Base-by-base conservation (phyloP, 2,888 invertebrate species). In the Oxytorus armatus region DNA sequence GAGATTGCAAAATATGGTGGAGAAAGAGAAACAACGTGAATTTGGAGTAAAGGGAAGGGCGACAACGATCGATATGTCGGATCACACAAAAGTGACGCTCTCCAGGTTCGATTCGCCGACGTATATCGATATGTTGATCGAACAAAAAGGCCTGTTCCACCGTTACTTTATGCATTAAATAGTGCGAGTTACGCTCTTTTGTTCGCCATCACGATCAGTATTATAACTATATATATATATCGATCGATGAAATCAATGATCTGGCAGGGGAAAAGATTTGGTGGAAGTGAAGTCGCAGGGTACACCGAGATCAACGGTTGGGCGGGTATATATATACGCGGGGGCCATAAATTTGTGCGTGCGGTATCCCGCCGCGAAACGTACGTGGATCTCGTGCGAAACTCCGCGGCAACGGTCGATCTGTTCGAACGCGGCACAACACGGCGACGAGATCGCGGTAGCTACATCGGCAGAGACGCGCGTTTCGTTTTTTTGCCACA, bases 331-430 rank as follows among this genome's bases (percentile, higher is more conserved):
- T 59, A 49, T 47, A 33, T 29, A 36, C 7, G 25, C 5, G 16
- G 16, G 42, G 8, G 68, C 68, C 63, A 77, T 80, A 80, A 80
- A 80, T 80, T 80, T 63, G 73, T 80, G 72, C 80, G 80, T 77
- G 80, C 80, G 80, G 80, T 80, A 80, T 73, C 80, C 80, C 80
- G 77, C 49, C 55, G 80, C 47, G 80, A 73, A 80, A 77, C 77
- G 66, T 80, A 80, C 77, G 72, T 80, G 80, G 73, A 53, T 77
- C 77, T 80, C 80, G 80, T 80, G 80, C 80, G 80, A 80, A 80
- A 80, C 80, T 80, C 80, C 77, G 72, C 80, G 80, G 73, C 77
- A 68, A 73, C 80, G 80, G 80, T 73, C 80, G 80, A 80, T 80
- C 80, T n/a, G 77, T 80, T 73, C 80, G 80, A 77, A 77, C 77